phyloP scores from a whole-genome alignment of 1,140 invertebrate genomes.

The Listronotus bonariensis region DNA sequence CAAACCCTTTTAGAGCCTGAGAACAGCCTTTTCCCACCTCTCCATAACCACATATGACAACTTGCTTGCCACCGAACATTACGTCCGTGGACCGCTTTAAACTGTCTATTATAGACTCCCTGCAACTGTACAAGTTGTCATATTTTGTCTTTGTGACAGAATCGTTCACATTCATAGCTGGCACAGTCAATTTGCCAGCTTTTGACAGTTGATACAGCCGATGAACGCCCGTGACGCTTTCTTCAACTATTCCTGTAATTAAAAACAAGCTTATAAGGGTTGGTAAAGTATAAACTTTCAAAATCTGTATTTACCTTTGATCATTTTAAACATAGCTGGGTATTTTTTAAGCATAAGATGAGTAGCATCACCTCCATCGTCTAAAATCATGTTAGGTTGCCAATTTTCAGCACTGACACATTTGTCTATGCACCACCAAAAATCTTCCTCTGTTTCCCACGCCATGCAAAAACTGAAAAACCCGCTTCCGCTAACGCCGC shows the following conservation, averaged over 20 bases:
- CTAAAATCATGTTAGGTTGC: conserved; percentile 99
- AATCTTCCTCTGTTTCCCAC: conserved; percentile 96
- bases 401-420: conserved; percentile 90
- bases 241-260: conserved; percentile 88
- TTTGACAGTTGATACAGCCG: conserved; percentile 95
- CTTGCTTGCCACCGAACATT: conserved; percentile 98
- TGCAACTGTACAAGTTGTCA: conserved; percentile 93
- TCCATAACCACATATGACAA: conserved; percentile 95
- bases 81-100: conserved; percentile 95
- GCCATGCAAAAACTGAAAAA: conserved; percentile 92
- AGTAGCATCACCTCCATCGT: conserved; percentile 97
- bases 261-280: no score
- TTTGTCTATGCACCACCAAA: conserved; percentile 99
- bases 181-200: conserved; percentile 91
- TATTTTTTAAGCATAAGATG: conserved; percentile 97
- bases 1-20: conserved; percentile 91
- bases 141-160: conserved; percentile 99
- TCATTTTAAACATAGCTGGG: conserved; percentile 91
- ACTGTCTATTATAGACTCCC: conserved; percentile 86
- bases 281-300: no score
- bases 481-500: conserved; percentile 92
- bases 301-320: conserved; percentile 75
- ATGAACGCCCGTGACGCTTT: conserved; percentile 97
- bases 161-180: conserved; percentile 99
- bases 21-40: conserved; percentile 98